These are phyloP conservation scores for Columba livia DNA, from an alignment of 2,113 vertebrate species.

Conservation along the genomic window DNA sequence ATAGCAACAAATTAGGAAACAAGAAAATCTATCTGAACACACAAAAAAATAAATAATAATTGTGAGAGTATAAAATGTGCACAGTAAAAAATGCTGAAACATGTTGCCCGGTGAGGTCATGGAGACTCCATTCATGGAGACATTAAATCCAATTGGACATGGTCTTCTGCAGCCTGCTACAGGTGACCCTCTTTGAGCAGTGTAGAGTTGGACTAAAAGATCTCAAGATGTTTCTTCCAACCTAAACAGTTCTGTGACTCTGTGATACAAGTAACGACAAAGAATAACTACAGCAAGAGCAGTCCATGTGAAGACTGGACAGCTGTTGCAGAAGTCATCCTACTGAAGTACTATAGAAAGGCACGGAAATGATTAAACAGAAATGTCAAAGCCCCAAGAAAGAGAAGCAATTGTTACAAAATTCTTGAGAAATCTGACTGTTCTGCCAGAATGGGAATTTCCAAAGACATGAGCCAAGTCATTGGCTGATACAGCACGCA, in stretches of 20 bases:
- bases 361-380: background rate
- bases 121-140: background rate
- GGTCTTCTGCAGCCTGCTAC: background rate
- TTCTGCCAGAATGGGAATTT: background rate
- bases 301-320: background rate
- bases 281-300: background rate
- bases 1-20: background rate
- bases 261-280: background rate
- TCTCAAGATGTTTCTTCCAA: background rate
- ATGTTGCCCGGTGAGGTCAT: fast-evolving
- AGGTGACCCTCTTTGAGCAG: background rate
- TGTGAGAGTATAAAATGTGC: fast-evolving
- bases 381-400: background rate
- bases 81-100: background rate
- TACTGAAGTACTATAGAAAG: background rate
- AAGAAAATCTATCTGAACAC: background rate
- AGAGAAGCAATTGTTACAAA: background rate
- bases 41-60: background rate
- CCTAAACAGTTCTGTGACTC: background rate
- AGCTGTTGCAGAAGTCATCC: background rate
- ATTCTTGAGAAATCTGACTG: background rate
- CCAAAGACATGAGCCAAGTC: background rate
- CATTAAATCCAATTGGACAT: background rate
- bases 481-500: background rate
- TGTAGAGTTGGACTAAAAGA: background rate